Base-by-base conservation (phyloP, 1,140 invertebrate genomes). In the Caenorhabditis elegans region DNA sequence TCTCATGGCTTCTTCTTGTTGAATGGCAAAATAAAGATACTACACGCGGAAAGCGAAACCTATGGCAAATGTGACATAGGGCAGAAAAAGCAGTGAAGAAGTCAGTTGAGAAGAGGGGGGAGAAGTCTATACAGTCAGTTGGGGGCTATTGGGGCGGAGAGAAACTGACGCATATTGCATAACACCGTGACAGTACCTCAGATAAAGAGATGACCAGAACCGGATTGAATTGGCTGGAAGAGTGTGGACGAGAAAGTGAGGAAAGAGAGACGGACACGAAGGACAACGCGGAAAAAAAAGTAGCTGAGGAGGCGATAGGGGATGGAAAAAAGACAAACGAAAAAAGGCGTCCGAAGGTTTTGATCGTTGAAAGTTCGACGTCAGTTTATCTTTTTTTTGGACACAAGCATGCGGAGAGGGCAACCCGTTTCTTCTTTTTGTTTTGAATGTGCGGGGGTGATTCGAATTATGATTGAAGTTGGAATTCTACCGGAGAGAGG, bases 1-100 rank as follows among this genome's bases (percentile, higher is more conserved):
- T 13, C 60, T 24, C 60, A 70, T 70, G 60, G 60, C 60, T 70
- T 39, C 34, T 70, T 70, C 34, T n/a, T 43, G 34, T 43, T 22
- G 28, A 8, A n/a, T 13, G 28, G 34, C 5, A 39, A 26, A 28
- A 17, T 26, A 6, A 22, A n/a, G 31, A 36, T 8, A 70, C 34
- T 19, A 36, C 19, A 39, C 60, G 60, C 60, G 60, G 60, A 70
- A 70, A 70, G 60, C 60, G 60, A 70, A 70, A 70, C n/a, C 60
- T 70, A 70, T 70, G 60, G 60, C 60, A 70, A 70, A 70, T 70
- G 60, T 70, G 60, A 70, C 60, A 70, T 70, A 70, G 60, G 60
- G 60, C 60, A 70, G 60, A 70, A 70, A 70, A 70, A 70, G 60
- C 34, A 34, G 60, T 70, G 34, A 19, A 4, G 34, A 22, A 13